Base-by-base conservation (phyloP, 2,888 invertebrate species). In the Lordiphosa fenestrarum region DNA sequence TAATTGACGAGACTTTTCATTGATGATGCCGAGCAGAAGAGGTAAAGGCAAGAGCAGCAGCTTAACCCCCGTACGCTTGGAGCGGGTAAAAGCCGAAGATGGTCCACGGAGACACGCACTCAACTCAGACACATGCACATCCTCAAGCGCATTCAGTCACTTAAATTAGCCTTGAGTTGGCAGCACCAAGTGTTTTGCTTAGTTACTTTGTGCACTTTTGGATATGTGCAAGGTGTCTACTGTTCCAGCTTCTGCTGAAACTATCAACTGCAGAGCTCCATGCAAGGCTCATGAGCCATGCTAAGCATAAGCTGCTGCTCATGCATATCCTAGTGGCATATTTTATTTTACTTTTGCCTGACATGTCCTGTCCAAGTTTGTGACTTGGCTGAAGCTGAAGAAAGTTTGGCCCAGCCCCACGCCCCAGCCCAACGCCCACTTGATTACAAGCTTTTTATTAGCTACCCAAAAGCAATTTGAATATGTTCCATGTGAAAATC, bases 151-250 rank as follows among this genome's bases (percentile, higher is more conserved):
- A 68, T 62, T 64, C 62, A 55, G 64, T 66, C 81, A 80, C 84
- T 81, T 66, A 71, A 85, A 80, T 83, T 76, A 80, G 81, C 68
- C 67, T 73, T 68, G 73, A 85, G 77, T 83, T 75, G 64, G 69
- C 75, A 74, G 66, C 69, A 78, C 66, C 78, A 84, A 82, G 63
- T 82, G 80, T 82, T 82, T 84, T 82, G 83, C 80, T 84, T 84
- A 80, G 84, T 84, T 76, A 63, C 71, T 57, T 76, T 83, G 81
- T 73, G 50, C 63, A 66, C 77, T 69, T n/a, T n/a, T 66, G 56
- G 63, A 55, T 77, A 74, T 74, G 82, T 77, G 73, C 76, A 66
- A 55, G 51, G 42, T 41, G 33, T 38, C 62, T 42, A 39, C 51
- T 25, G 25, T 23, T 35, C 2, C 39, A 23, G 33, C 41, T 51